These are phyloP conservation scores for Agriopis aurantiaria DNA, from an alignment of 2,888 invertebrate genomes.

Conservation along the genomic window DNA sequence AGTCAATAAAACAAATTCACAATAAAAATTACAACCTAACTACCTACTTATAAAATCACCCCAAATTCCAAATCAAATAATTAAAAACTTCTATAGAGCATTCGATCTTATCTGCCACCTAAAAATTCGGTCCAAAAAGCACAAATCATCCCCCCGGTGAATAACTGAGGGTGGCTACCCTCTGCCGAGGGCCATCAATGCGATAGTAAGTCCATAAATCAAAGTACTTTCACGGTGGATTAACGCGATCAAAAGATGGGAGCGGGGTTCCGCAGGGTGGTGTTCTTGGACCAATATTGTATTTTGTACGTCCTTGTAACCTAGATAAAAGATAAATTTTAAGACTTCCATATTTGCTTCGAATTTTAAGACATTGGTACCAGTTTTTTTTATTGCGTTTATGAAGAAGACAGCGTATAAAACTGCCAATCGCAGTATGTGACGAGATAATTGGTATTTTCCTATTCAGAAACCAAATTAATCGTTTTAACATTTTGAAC, in stretches of 20 bases:
- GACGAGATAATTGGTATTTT: background rate
- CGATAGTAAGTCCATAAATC: constrained; percentile 57
- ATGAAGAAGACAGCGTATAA: background rate
- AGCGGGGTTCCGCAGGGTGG: constrained; percentile 38
- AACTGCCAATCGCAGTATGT: background rate
- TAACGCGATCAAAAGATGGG: constrained; percentile 55
- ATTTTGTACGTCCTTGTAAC: constrained; percentile 27
- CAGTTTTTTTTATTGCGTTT: too few species aligned
- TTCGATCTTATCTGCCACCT: constrained; percentile 33
- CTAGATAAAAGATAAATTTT: background rate
- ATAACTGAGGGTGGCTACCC: constrained; percentile 30
- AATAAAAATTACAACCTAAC: constrained; percentile 2
- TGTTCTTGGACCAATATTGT: constrained; percentile 32
- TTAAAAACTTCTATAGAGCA: constrained; percentile 48
- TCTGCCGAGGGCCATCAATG: constrained; percentile 30
- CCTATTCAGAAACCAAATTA: constrained; percentile 4
- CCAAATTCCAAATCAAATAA: constrained; percentile 39
- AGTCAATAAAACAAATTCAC: constrained; percentile 13
- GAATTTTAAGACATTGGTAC: background rate
- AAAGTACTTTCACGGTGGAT: constrained; percentile 64
- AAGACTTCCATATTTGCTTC: background rate
- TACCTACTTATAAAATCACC: constrained; percentile 34
- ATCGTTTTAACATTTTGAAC: background rate
- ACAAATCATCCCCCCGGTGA: constrained; percentile 43
- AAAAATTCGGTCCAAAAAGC: constrained; percentile 40